Base-by-base conservation (phyloP, 1,140 invertebrate genomes). In the Chionoecetes opilio region DNA sequence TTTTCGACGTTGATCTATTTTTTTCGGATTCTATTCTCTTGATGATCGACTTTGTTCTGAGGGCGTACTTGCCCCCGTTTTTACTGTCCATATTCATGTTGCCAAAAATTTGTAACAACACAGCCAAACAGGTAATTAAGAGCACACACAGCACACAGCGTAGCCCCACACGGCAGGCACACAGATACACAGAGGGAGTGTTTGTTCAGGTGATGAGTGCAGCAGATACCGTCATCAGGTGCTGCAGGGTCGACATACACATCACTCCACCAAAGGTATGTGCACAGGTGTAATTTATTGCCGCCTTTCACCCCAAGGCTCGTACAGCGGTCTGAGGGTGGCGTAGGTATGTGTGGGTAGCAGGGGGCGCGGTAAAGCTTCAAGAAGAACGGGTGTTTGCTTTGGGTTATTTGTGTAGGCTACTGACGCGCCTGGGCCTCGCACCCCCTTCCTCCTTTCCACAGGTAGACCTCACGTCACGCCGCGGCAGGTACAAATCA, bases 11-110 rank as follows among this genome's bases (percentile, higher is more conserved):
- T 85, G 97, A 96, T 75, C 96, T 87, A 86, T 96, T 97, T 91
- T 97, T 96, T 92, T 97, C 97, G 17, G 97, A 97, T 96, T 97
- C 97, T 85, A 97, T 97, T 63, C 97, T 96, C 82, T 97, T 97
- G 90, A 97, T 97, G 38, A 97, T 97, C 8, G 97, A 97, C 34
- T 97, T 97, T 3, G 97, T 97, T 21, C 97, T 96, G 21, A 98
- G 97, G 90, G 97, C 97, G 96, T 98, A 98, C 96, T 97, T 97
- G 90, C 97, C 97, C 82, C 96, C 96, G 46, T 96, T 95, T n/a
- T 63, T 86, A 53, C 29, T 35, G 46, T 95, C 94, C 84, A 91
- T 82, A 82, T 95, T 95, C 93, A 94, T 94, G 3, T 94, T 93
- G 29, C 11, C 37, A 14, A 21, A n/a, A 2, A 6, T n/a, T 75